Base-by-base conservation (phyloP, 2,888 invertebrate genomes). In the Trichogramma dendrolimi region DNA sequence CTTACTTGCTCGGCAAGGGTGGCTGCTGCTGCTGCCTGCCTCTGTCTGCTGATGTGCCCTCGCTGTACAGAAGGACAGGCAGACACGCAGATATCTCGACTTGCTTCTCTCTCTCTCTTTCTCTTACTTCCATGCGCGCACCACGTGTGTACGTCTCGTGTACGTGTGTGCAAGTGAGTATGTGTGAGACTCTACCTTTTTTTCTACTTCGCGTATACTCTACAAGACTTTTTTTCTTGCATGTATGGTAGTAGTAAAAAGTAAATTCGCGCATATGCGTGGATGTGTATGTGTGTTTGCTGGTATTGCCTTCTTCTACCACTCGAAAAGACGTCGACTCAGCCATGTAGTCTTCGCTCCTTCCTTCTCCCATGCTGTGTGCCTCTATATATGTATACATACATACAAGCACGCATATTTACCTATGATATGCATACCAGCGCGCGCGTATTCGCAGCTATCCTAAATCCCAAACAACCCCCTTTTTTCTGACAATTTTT, bases 271-370 rank as follows among this genome's bases (percentile, higher is more conserved):
- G 52, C 58, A 59, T 42, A n/a, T 57, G 55, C 47, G 50, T 55
- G 27, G 1, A 2, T 27, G 27, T 27, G 27, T 27, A 27, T 27
- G 27, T 27, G 2, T 14, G 14, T 14, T 27, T 27, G 27, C 27
- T 27, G 27, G 64, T 66, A 65, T 63, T 63, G 60, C 64, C 66
- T 63, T 65, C 59, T 54, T 68, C 68, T 67, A 68, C 63, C 67
- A 61, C 42, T 63, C 68, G 69, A 73, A 73, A 75, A 76, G 73
- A 74, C 74, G 76, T 73, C 73, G 75, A 75, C 75, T 76, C 76
- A 76, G 76, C 75, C 27, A 27, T 27, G 27, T 27, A 2, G 27
- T 27, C 75, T 71, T 68, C 70, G 68, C 68, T 71, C 71, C 71
- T 69, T 70, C 67, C 70, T 71, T 67, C 69, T 69, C 68, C 67